Evolutionary conservation across 2,797 vertebrate genomes (phyloP), one percentile per base, ranked within the genome.

Genomic region (Rhinella marina): DNA sequence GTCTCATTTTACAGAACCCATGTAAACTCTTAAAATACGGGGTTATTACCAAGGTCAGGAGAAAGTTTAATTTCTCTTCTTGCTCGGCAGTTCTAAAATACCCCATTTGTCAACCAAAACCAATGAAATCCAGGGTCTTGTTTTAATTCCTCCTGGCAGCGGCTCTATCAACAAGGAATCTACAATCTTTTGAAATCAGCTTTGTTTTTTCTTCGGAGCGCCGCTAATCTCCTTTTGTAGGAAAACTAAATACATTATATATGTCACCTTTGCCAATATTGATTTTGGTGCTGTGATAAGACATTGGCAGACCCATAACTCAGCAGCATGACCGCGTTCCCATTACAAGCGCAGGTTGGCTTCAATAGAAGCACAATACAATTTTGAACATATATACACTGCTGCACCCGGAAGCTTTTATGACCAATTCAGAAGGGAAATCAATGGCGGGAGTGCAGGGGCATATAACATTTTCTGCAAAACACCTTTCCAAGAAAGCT

Each of bases 231-330:
- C 52, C 77, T 76, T 59, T 76, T 68, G 57, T 12, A 78, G 72
- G 73, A 48, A 83, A 72, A 86, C 86, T 86, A 83, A 83, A 83
- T 82, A 61, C 81, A 72, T 86, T 81, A 76, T 89, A 86, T 83
- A 79, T 89, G 88, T 86, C 88, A 86, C 88, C 88, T 86, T 86
- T 83, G 87, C 73, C 80, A 79, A 79, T 89, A 89, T 89, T 89
- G 88, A 89, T 86, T 83, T 54, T 79, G 52, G 62, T 21, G 62
- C 88, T 78, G 84, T 62, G 84, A 89, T 89, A 89, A 82, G 73
- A 83, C 84, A 86, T 86, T 79, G 84, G 88, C 72, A 77, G 88
- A 13, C n/a, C 84, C 29, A 89, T 89, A 86, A 78, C 83, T 89
- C 84, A 70, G 12, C 73, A 73, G 80, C 80, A 61, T 29, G 80